A percentile compares a stretch with the other conserved stretches of the same genome.
Evolutionary conservation across 1,140 invertebrate genomes (phyloP).

Genomic region (Asbolus verrucosus): DNA sequence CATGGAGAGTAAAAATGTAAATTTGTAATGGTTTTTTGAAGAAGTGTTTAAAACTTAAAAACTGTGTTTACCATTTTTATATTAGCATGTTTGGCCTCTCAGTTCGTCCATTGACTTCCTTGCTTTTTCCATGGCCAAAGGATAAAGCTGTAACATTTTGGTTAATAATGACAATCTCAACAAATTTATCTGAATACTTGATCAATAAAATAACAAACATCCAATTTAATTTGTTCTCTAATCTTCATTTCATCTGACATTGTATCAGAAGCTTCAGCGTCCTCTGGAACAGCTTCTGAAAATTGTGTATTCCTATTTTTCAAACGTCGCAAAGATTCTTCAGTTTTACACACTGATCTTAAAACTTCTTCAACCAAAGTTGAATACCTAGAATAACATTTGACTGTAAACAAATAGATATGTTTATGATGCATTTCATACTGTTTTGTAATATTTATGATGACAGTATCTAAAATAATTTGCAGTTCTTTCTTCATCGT

Average conservation of each 20-base stretch:
- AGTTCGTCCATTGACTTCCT: slow-evolving; percentile 47
- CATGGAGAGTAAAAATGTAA: too few relatives aligned
- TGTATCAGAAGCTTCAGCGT: slow-evolving; percentile 64
- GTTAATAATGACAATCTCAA: background rate
- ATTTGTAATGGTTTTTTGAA: too few relatives aligned
- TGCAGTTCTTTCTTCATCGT: slow-evolving; percentile 68
- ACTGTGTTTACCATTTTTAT: background rate
- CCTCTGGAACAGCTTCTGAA: slow-evolving; percentile 8
- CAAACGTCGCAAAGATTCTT: slow-evolving; percentile 89
- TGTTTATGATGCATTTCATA: slow-evolving; percentile 30
- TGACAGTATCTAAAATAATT: slow-evolving; percentile 51
- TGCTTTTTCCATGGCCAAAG: slow-evolving; percentile 39
- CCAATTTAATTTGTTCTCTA: slow-evolving; percentile 87
- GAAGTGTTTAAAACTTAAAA: too few relatives aligned
- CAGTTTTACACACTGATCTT: slow-evolving; percentile 93
- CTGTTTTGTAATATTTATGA: slow-evolving; percentile 54
- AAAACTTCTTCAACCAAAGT: slow-evolving; percentile 87
- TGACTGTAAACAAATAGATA: slow-evolving; percentile 13
- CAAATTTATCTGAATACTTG: slow-evolving; percentile 33
- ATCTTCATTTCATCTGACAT: slow-evolving; percentile 94
- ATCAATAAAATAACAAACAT: slow-evolving; percentile 71
- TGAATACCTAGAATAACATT: slow-evolving; percentile 82
- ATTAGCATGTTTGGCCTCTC: slow-evolving; percentile 46
- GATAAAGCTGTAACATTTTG: slow-evolving; percentile 50
- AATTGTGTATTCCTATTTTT: slow-evolving; percentile 80